Conservation (phyloP, 2,797 vertebrate genomes). For the Lutra lutra region DNA sequence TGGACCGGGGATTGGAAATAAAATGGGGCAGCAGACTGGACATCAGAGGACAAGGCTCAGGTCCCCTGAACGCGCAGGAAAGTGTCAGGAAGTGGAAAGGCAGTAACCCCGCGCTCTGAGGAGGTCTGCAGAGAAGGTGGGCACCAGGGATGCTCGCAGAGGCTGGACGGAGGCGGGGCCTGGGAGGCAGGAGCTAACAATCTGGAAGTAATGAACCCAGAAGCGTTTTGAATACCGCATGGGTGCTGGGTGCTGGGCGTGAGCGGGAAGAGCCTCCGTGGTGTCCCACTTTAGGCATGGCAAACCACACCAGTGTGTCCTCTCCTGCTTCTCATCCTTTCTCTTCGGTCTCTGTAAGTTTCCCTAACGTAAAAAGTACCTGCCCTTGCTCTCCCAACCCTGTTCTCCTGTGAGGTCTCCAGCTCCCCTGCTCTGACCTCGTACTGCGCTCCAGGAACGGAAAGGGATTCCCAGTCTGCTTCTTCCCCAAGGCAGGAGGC, state of each 20-base stretch:
- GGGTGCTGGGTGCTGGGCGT: not conserved
- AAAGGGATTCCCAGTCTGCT: not conserved
- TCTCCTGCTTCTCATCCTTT: no score
- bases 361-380: not conserved
- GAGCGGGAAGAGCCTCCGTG: rapidly evolving
- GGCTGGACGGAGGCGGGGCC: not conserved
- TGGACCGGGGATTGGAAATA: not conserved
- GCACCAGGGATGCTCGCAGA: rapidly evolving
- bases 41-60: not conserved
- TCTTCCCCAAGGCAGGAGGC: not conserved
- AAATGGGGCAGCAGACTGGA: not conserved
- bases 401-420: not conserved
- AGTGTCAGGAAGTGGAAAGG: not conserved
- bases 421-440: not conserved
- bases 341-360: rapidly evolving
- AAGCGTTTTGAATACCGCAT: not conserved
- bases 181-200: not conserved
- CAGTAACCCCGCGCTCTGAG: rapidly evolving
- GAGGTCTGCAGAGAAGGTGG: not conserved
- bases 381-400: not conserved
- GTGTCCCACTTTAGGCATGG: rapidly evolving
- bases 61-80: rapidly evolving
- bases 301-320: rapidly evolving
- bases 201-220: not conserved
- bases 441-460: not conserved